Base-by-base conservation (phyloP, 2,888 invertebrate species). In the Drosophila merina region DNA sequence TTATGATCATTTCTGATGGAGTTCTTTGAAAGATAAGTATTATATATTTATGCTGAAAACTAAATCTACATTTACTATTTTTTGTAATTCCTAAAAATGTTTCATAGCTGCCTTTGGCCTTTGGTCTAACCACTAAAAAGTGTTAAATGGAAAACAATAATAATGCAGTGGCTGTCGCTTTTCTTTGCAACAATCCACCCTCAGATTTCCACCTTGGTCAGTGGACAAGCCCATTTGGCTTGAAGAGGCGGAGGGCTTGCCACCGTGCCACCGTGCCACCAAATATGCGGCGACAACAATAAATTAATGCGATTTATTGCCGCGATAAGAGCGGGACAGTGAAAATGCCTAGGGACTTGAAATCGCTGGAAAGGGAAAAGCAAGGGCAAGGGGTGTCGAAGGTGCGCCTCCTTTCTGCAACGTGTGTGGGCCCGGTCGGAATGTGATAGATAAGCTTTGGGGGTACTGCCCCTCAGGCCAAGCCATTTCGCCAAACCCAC, bases 261-360 rank as follows among this genome's bases (percentile, higher is more conserved):
- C 86, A 74, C 84, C 80, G 79, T 83, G 9, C 86, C 77, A 74
- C 84, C 80, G 79, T 83, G 9, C 86, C 77, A 75, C 77, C 63
- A 81, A 81, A 84, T 76, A 86, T 89, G 82, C 75, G 76, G 80
- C 81, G 79, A 88, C 88, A 86, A 88, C 90, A 89, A 89, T 89
- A 89, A 90, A 89, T 89, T 90, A 89, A 89, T 88, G 88, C 88
- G 90, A 89, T 89, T 89, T 89, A 89, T 89, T 89, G 88, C 89
- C 64, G 78, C 78, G 89, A 89, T 89, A 89, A 89, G 89, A 82
- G 77, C 77, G 57, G 55, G 68, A 59, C 71, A 52, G 68, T 48
- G 30, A 44, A 28, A 28, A 45, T 57, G 51, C 51, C 50, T 26
- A 73, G 66, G 57, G 73, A 49, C 52, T 36, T 38, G 40, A 26